A percentile compares a stretch with the other conserved stretches of the same genome.
Conservation (phyloP, 2,113 vertebrate genomes). For the Riparia riparia region DNA sequence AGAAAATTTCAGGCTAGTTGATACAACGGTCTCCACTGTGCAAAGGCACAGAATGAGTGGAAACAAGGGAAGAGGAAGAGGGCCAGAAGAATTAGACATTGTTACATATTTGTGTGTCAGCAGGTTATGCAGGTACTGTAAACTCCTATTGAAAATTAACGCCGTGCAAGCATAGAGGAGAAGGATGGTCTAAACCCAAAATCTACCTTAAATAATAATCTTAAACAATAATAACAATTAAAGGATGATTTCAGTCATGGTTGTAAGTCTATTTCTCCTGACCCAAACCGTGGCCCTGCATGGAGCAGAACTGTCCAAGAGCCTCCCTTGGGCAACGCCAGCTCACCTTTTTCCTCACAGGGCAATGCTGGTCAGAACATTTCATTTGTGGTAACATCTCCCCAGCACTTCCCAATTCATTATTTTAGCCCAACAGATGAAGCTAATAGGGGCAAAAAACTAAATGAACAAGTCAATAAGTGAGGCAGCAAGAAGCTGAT, state of each 20-base stretch:
- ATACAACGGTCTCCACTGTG: not conserved
- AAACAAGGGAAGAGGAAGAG: not conserved
- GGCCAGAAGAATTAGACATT: not conserved
- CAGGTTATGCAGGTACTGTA: not conserved
- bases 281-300: fast-evolving
- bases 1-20: not conserved
- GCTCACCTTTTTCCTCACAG: not conserved
- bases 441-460: not conserved
- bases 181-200: not conserved
- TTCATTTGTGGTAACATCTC: not conserved
- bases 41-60: not conserved
- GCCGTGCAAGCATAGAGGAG: not conserved
- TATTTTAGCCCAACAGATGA: not conserved
- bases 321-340: not conserved
- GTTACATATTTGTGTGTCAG: not conserved
- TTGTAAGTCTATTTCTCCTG: not conserved
- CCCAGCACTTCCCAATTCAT: not conserved
- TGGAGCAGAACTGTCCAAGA: not conserved
- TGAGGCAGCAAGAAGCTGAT: not conserved
- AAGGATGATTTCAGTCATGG: not conserved
- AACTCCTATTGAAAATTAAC: not conserved
- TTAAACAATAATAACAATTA: not conserved
- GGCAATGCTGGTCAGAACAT: fast-evolving
- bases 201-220: not conserved
- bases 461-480: not conserved